These are phyloP conservation scores for Nemurella pictetii DNA, from an alignment of 2,888 invertebrate species.

Conservation along the genomic window DNA sequence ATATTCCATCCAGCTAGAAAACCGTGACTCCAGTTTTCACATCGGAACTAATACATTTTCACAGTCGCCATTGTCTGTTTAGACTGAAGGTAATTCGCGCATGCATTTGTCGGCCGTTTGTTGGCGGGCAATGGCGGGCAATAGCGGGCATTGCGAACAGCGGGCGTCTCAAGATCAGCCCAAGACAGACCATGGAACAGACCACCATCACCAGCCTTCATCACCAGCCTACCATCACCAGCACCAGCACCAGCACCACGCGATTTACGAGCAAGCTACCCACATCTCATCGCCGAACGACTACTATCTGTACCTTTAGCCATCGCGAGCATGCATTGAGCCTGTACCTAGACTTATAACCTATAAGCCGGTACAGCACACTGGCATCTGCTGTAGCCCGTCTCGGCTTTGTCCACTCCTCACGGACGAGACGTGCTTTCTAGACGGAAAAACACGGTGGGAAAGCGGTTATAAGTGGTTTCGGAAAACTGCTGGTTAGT, in stretches of 20 bases:
- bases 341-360: too few relatives aligned
- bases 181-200: background rate
- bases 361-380: background rate
- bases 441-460: background rate
- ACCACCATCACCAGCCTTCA: background rate
- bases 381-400: background rate
- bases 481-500: background rate
- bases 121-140: too few relatives aligned
- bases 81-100: background rate
- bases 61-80: background rate
- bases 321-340: too few relatives aligned
- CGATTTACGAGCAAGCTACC: background rate
- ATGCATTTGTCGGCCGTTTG: too few relatives aligned
- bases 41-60: background rate
- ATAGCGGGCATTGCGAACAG: background rate
- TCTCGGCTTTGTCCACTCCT: background rate
- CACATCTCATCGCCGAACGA: background rate
- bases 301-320: too few relatives aligned
- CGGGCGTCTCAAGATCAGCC: background rate
- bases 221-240: background rate
- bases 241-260: too few relatives aligned
- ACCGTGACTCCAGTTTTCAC: background rate
- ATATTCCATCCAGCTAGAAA: background rate
- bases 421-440: background rate
- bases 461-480: background rate